phyloP scores from a whole-genome alignment of 1,140 invertebrate species.

The Harpegnathos saltator region DNA sequence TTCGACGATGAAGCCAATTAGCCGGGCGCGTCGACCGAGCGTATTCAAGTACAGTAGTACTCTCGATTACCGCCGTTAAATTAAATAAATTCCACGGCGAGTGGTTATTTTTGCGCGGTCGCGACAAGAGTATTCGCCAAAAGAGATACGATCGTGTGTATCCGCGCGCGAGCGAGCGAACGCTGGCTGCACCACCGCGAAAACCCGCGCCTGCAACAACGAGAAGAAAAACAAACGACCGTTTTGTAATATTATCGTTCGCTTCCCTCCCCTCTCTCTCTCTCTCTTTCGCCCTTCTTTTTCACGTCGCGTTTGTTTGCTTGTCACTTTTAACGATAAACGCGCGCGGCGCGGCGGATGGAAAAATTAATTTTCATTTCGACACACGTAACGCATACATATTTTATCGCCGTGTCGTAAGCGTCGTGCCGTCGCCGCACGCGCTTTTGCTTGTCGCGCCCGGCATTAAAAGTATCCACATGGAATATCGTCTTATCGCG shows the following conservation, averaged over 20 bases:
- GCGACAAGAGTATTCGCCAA: background rate
- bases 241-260: slow-evolving; percentile 9
- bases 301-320: background rate
- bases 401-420: background rate
- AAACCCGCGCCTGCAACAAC: slow-evolving; percentile 8
- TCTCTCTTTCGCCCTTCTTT: too few species aligned
- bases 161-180: background rate
- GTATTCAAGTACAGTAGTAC: slow-evolving; percentile 53
- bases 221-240: slow-evolving; percentile 22
- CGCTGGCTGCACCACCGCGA: too few species aligned
- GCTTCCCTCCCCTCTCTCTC: too few species aligned
- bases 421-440: background rate
- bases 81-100: slow-evolving; percentile 58
- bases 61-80: slow-evolving; percentile 56
- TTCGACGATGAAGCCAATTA: slow-evolving; percentile 59
- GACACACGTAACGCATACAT: slow-evolving; percentile 1
- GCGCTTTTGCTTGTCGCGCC: background rate
- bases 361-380: slow-evolving; percentile 6
- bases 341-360: background rate
- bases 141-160: slow-evolving; percentile 27
- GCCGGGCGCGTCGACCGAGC: slow-evolving; percentile 26
- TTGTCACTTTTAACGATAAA: background rate
- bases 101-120: slow-evolving; percentile 39
- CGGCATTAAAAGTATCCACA: slow-evolving; percentile 6
- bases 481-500: slow-evolving; percentile 25